Conservation (phyloP, 1,140 invertebrate genomes). For the Penaeus indicus region DNA sequence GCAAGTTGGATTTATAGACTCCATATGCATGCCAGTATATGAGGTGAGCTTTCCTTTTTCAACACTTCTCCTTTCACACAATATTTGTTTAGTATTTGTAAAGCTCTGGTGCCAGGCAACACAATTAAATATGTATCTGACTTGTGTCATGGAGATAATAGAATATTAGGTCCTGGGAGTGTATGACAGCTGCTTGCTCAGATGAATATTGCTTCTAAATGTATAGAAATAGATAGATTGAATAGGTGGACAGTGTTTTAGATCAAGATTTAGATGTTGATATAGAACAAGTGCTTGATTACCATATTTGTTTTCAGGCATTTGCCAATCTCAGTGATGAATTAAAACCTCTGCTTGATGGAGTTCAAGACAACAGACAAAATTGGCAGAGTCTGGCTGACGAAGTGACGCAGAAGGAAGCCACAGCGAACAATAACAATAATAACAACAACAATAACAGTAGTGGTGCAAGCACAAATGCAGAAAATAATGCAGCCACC, state of each 20-base stretch:
- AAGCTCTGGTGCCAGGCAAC: not conserved
- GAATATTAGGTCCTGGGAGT: not conserved
- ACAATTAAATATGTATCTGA: not conserved
- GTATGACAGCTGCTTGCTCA: not conserved
- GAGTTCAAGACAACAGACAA: constrained; percentile 84
- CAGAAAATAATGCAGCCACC: not conserved
- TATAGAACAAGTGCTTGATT: constrained; percentile 12
- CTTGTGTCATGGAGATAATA: no score
- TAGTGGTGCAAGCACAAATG: constrained; percentile 29
- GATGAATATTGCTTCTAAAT: not conserved
- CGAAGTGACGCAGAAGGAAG: constrained; percentile 8
- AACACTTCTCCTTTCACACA: not conserved
- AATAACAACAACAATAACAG: constrained; percentile 46
- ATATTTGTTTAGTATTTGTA: not conserved
- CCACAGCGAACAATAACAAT: constrained; percentile 42
- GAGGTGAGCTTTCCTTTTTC: constrained; percentile 76
- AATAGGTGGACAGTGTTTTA: not conserved
- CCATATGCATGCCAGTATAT: constrained; percentile 95
- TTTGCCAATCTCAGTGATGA: constrained; percentile 84
- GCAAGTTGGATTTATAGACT: constrained; percentile 97
- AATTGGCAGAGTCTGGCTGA: constrained; percentile 84
- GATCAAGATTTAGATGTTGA: not conserved
- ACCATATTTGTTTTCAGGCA: constrained; percentile 76
- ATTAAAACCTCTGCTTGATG: constrained; percentile 84
- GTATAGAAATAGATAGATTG: not conserved